Base-by-base conservation (phyloP, 1,140 invertebrate species). In the Drosophila truncata region DNA sequence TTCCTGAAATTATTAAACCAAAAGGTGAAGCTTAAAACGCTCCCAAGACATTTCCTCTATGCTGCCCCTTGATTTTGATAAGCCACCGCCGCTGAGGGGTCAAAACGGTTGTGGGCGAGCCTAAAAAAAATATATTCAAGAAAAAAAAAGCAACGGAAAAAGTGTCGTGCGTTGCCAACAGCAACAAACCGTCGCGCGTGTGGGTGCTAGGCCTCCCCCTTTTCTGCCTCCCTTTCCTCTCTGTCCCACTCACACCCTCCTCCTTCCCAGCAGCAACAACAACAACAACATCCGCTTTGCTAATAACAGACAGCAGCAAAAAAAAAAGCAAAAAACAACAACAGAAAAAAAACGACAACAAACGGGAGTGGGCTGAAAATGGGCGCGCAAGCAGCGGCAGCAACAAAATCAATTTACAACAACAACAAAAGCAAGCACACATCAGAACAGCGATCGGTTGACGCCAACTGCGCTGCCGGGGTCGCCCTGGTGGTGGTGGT, bases 271-370 rank as follows among this genome's bases (percentile, higher is more conserved):
- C 74, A 41, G 46, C 83, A 87, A 64, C 80, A 84, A 90, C 84
- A 85, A 85, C 82, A 88, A 90, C 84, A 85, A 85, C 82, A 88
- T 88, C 84, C 84, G 84, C 84, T 88, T 88, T 85, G 85, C 84
- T 88, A 90, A 88, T 88, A 81, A 79, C 84, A 88, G 73, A 64
- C 85, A 62, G 41, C 57, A 78, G 65, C 61, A 73, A 63, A 49
- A 67, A 69, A 59, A 62, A 67, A 25, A 49, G 6, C 10, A 46
- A 16, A 3, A 55, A 63, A 54, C 39, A 14, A 49, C 27, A 29
- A 60, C 25, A 66, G 2, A 33, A 83, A 70, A 82, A 55, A 57
- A 59, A 64, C 75, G 75, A 81, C 77, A 75, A 60, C 69, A 63
- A 59, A 79, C 78, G 65, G 63, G 78, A 92, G 91, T 92, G 86